Evolutionary conservation across 2,888 invertebrate genomes (phyloP), one percentile per base, ranked within the genome.

Genomic region (Orthonychiurus folsomi): DNA sequence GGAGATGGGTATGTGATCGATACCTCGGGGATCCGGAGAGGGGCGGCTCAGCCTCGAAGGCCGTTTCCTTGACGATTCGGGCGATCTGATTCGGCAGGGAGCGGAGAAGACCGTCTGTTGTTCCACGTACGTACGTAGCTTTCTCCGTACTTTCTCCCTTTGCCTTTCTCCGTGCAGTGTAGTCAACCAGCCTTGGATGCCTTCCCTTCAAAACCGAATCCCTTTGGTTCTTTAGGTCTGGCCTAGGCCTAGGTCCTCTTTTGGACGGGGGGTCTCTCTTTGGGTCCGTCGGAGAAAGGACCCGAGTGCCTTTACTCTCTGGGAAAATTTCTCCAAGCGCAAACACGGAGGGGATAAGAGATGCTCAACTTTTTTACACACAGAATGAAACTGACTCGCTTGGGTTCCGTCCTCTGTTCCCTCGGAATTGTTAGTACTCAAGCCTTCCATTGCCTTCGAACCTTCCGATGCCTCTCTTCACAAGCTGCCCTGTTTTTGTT

Each of bases 1-100:
- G 48, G 61, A 59, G 59, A 47, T 62, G 59, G 61, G 61, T 47
- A 59, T 60, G 65, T 72, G 70, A 73, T 73, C 73, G 71, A 73
- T 73, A 71, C 72, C 69, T 67, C 66, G 69, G 69, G 70, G 69
- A 71, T 68, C 69, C 70, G 65, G 68, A 52, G 72, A 70, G 70
- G 69, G 69, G 66, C 70, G 73, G 68, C 69, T 70, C 69, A 70
- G 70, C 68, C 71, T 70, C 71, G 71, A 73, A 73, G 73, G 73
- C 70, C 73, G 73, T 73, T 68, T 73, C 71, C 69, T 67, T 69
- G 71, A 66, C 66, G 63, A 71, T 73, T 62, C 60, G 9, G n/a
- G 67, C 66, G 63, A 71, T 73, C 63, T 61, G 9, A 25, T 52
- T 50, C 59, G 59, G 50, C 24, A 52, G 56, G 64, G 59, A 63